These are phyloP conservation scores for Gymnobelideus leadbeateri DNA, from an alignment of 2,113 vertebrate species.

Conservation along the genomic window DNA sequence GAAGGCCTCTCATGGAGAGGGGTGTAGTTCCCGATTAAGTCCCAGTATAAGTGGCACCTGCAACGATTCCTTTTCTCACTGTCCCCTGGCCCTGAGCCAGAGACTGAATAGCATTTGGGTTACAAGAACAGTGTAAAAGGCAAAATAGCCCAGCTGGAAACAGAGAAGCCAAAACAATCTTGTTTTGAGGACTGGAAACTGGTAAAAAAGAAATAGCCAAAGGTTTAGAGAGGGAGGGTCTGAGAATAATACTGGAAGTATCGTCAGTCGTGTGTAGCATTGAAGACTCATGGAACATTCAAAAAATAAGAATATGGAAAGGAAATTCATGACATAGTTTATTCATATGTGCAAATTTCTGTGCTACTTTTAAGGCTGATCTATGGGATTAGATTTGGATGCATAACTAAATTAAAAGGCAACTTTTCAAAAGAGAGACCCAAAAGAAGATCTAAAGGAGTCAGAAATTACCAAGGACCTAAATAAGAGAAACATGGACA, in stretches of 20 bases:
- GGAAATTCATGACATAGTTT: not conserved
- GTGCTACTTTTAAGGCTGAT: not conserved
- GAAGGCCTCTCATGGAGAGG: not conserved
- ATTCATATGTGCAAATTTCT: not conserved
- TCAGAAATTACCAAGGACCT: not conserved
- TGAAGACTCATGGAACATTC: not conserved
- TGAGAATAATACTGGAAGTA: not conserved
- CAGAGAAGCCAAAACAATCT: rapidly evolving
- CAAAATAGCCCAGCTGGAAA: not conserved
- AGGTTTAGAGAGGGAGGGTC: not conserved
- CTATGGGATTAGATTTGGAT: not conserved
- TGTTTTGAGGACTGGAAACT: not conserved
- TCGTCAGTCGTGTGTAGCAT: rapidly evolving
- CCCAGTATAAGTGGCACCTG: rapidly evolving
- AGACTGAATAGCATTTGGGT: not conserved
- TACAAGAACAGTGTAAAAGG: not conserved
- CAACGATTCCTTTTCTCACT: not conserved
- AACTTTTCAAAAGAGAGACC: not conserved
- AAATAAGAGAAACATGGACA: not conserved
- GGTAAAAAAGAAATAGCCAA: not conserved
- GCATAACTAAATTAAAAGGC: not conserved
- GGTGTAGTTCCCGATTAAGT: not conserved
- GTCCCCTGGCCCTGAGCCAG: not conserved
- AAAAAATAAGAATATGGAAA: not conserved
- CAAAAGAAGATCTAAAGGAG: not conserved